phyloP scores from a whole-genome alignment of 2,888 invertebrate genomes.

The Cataglyphis cursor region DNA sequence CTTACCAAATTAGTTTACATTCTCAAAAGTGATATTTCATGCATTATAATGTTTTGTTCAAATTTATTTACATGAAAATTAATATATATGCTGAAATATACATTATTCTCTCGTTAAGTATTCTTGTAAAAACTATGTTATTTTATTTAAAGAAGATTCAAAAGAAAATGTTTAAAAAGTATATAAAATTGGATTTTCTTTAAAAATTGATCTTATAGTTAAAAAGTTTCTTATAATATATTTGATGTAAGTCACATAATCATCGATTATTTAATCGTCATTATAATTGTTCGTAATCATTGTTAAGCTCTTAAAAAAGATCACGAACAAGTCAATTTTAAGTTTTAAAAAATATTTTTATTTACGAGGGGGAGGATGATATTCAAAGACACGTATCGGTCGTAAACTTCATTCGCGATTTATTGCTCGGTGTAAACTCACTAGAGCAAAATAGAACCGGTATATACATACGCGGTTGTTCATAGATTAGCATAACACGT shows the following conservation, averaged over 20 bases:
- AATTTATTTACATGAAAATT: constrained; percentile 4
- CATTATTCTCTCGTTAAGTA: not conserved
- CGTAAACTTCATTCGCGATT: constrained; percentile 6
- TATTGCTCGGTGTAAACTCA: not conserved
- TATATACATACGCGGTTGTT: not conserved
- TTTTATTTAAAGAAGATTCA: not conserved
- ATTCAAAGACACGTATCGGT: not conserved
- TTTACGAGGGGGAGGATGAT: not conserved
- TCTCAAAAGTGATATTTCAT: not conserved
- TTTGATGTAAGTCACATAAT: not conserved
- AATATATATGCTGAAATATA: not conserved
- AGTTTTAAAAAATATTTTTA: not conserved
- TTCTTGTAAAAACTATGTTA: not conserved
- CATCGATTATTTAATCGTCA: not conserved
- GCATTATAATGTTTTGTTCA: not conserved
- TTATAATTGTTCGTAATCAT: not conserved
- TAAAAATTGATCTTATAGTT: not conserved
- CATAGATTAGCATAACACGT: constrained; percentile 28
- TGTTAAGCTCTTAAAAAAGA: not conserved
- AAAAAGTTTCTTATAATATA: not conserved
- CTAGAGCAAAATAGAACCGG: constrained; percentile 9
- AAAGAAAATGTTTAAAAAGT: not conserved
- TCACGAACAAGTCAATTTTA: not conserved
- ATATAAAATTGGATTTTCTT: not conserved
- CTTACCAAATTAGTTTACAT: not conserved